Percentiles rank a stretch among this genome's conserved stretches.
Conservation (phyloP, 2,888 invertebrate species). For the Drosophila demipolita region DNA sequence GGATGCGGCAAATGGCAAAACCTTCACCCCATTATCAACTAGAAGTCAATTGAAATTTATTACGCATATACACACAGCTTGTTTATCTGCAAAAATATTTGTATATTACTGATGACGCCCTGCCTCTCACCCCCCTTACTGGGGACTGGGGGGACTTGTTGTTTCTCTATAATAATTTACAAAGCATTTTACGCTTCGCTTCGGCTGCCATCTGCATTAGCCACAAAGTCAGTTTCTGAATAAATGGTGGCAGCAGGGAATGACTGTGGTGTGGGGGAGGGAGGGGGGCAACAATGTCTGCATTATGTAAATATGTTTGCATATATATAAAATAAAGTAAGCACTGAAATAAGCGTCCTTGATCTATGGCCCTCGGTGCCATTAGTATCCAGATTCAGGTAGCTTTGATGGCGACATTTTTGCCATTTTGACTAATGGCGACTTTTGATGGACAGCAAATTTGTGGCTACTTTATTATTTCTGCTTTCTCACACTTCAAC, state of each 20-base stretch:
- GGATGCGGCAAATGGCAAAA: slow-evolving; percentile 11
- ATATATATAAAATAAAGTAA: background rate
- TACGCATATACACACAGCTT: slow-evolving; percentile 45
- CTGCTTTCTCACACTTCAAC: background rate
- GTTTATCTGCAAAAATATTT: slow-evolving; percentile 62
- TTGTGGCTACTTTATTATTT: background rate
- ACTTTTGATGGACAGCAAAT: slow-evolving; percentile 38
- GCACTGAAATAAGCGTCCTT: slow-evolving; percentile 32
- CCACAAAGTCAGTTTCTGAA: slow-evolving; percentile 68
- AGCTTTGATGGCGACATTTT: slow-evolving; percentile 7
- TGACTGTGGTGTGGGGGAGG: slow-evolving; percentile 2
- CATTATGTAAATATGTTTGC: slow-evolving; percentile 52
- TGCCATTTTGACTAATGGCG: slow-evolving; percentile 29
- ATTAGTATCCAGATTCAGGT: slow-evolving; percentile 22
- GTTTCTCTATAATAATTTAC: slow-evolving; percentile 68
- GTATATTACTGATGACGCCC: slow-evolving; percentile 19
- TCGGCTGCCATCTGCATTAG: slow-evolving; percentile 76
- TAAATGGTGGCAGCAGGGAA: slow-evolving; percentile 7
- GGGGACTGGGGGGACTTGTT: slow-evolving; percentile 14
- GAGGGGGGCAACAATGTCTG: slow-evolving; percentile 31
- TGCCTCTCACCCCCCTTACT: background rate
- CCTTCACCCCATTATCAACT: slow-evolving; percentile 36
- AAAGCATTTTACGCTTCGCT: slow-evolving; percentile 76
- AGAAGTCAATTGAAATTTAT: slow-evolving; percentile 78
- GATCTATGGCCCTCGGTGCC: slow-evolving; percentile 48